Evolutionary conservation across 2,797 vertebrate species (phyloP).

Genomic region (Gallinago solitaria): DNA sequence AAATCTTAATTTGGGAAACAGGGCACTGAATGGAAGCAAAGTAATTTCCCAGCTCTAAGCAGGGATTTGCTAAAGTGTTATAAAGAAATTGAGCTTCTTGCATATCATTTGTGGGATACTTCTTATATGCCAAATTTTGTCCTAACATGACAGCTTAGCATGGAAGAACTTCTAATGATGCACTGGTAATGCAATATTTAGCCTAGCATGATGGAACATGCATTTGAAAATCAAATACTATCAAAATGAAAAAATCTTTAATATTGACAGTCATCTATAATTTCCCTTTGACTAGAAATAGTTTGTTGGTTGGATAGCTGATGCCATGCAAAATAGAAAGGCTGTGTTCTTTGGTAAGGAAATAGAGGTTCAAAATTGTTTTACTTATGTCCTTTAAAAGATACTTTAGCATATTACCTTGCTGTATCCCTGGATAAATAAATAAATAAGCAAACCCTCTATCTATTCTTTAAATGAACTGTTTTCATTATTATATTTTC

Average conservation of each 20-base stretch:
- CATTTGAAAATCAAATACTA: not conserved
- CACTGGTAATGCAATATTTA: not conserved
- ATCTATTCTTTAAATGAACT: not conserved
- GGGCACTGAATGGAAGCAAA: not conserved
- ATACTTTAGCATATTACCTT: not conserved
- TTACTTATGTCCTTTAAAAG: not conserved
- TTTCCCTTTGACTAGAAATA: not conserved
- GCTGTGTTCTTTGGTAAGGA: not conserved
- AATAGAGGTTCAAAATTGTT: not conserved
- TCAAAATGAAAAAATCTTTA: not conserved
- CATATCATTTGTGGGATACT: not conserved
- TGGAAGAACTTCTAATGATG: not conserved
- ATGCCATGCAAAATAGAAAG: not conserved
- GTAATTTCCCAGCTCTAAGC: not conserved
- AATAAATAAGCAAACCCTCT: not conserved
- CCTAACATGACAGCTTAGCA: not conserved
- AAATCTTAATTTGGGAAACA: not conserved
- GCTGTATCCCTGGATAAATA: not conserved
- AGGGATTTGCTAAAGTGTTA: not conserved
- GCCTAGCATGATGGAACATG: not conserved
- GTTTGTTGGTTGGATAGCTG: not conserved
- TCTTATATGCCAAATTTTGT: not conserved
- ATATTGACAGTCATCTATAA: not conserved
- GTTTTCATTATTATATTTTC: not conserved
- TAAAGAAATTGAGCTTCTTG: not conserved